Conservation (phyloP, 2,113 vertebrate genomes). For the Genyomyrus donnyi region DNA sequence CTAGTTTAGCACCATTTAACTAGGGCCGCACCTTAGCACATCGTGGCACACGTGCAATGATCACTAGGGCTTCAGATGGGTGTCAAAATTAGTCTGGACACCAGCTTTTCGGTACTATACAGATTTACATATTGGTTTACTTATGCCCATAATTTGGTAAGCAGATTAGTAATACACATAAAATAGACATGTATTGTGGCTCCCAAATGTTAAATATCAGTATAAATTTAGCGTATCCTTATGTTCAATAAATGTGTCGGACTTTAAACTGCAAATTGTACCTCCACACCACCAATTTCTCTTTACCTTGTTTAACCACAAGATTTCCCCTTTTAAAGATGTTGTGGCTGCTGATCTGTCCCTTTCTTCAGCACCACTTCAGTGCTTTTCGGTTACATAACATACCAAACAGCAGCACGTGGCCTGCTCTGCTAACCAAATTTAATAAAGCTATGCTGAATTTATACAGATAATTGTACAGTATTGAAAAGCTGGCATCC, state of each 20-base stretch:
- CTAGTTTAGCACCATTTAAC: neutral
- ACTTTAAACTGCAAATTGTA: neutral
- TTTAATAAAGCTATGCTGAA: neutral
- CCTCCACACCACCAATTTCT: neutral
- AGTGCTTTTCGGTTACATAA: neutral
- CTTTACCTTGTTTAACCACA: neutral
- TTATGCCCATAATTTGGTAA: neutral
- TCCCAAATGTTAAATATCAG: neutral
- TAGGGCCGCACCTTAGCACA: neutral
- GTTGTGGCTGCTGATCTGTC: neutral
- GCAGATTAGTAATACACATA: neutral
- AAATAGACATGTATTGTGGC: neutral
- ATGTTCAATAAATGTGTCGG: neutral
- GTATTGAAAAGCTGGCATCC: neutral
- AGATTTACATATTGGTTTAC: neutral
- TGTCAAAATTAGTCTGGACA: neutral
- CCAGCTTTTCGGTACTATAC: neutral
- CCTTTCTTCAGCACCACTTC: neutral
- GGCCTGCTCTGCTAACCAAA: neutral
- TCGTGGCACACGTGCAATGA: neutral
- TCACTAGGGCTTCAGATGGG: neutral
- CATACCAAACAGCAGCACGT: neutral
- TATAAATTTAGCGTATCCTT: neutral
- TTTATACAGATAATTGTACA: neutral
- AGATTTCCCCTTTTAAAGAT: neutral